Percentiles rank a stretch among this genome's conserved stretches.
These are phyloP conservation scores for Kuschelorhynchus macadamiae DNA, from an alignment of 2,888 invertebrate genomes.

Conservation along the genomic window DNA sequence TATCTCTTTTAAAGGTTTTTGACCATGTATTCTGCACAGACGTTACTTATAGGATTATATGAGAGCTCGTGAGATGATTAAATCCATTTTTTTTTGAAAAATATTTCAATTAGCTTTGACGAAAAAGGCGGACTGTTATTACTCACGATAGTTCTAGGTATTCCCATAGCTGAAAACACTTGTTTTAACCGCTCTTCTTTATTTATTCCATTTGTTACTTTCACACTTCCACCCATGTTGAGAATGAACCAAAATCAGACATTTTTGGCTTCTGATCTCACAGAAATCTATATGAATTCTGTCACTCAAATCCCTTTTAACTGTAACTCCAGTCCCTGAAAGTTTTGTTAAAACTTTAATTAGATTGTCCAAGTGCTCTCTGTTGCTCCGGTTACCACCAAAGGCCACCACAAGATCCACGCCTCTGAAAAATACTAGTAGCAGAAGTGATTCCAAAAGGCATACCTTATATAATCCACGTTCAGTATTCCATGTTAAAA, in stretches of 20 bases:
- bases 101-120: too few relatives aligned
- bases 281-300: background rate
- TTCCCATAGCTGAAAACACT: constrained; percentile 47
- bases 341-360: background rate
- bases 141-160: background rate
- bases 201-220: background rate
- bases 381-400: too few relatives aligned
- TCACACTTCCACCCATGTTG: constrained; percentile 62
- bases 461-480: constrained; percentile 60
- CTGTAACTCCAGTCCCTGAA: background rate
- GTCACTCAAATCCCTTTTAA: background rate
- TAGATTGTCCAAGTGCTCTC: too few relatives aligned
- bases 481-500: constrained; percentile 59
- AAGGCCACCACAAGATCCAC: too few relatives aligned
- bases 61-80: too few relatives aligned
- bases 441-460: constrained; percentile 57
- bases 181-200: constrained; percentile 46
- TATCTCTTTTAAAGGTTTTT: constrained; percentile 1
- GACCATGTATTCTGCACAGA: background rate
- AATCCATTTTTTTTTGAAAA: too few relatives aligned
- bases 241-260: constrained; percentile 53
- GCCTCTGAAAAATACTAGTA: too few relatives aligned
- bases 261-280: background rate
- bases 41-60: background rate
- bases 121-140: background rate